Evolutionary conservation across 1,140 invertebrate genomes (phyloP).

Genomic region (Panagrolaimus sp.): DNA sequence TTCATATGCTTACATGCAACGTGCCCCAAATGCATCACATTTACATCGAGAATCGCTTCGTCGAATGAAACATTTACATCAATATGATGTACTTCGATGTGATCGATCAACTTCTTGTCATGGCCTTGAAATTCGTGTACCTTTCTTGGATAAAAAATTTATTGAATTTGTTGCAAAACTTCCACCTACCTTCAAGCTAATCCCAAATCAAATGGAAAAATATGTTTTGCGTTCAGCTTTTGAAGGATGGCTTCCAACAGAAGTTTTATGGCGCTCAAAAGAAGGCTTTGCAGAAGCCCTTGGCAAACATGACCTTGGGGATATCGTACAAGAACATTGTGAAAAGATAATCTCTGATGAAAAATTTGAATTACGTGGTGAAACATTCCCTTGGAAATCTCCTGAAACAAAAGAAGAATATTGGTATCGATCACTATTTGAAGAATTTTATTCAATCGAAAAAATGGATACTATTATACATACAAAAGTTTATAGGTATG

Average conservation of each 20-base stretch:
- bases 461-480: slow-evolving; percentile 51
- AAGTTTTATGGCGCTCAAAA: slow-evolving; percentile 55
- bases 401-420: slow-evolving; percentile 56
- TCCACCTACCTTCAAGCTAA: slow-evolving; percentile 53
- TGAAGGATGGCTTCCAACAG: slow-evolving; percentile 49
- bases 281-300: slow-evolving; percentile 56
- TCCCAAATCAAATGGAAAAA: slow-evolving; percentile 50
- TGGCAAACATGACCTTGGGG: slow-evolving; percentile 53
- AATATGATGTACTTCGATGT: slow-evolving; percentile 56
- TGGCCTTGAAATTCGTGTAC: slow-evolving; percentile 55
- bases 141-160: slow-evolving; percentile 56
- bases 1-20: slow-evolving; percentile 56
- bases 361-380: slow-evolving; percentile 29
- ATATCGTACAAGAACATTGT: slow-evolving; percentile 42
- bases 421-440: slow-evolving; percentile 54
- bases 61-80: slow-evolving; percentile 48
- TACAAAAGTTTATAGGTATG: slow-evolving; percentile 56
- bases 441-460: slow-evolving; percentile 36
- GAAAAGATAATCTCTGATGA: slow-evolving; percentile 40
- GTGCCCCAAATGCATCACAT: slow-evolving; percentile 48
- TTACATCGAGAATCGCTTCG: slow-evolving; percentile 54
- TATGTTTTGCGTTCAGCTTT: slow-evolving; percentile 50
- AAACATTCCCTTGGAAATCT: slow-evolving; percentile 49
- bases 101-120: slow-evolving; percentile 57
- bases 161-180: slow-evolving; percentile 48